These are phyloP conservation scores for Drosophila erecta DNA, from an alignment of 1,140 invertebrate species.

Conservation along the genomic window DNA sequence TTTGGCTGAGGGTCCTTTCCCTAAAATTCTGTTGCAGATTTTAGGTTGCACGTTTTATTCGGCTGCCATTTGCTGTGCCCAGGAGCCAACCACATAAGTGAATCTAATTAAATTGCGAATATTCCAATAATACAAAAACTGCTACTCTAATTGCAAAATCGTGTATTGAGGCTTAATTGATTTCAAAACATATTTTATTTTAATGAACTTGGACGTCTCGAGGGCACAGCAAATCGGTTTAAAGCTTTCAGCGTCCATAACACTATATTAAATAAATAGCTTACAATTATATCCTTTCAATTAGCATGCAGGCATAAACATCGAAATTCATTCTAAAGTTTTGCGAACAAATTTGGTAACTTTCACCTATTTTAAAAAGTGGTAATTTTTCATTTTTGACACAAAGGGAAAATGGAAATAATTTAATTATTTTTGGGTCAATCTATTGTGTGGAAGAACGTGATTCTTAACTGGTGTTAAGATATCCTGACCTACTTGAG, in stretches of 20 bases:
- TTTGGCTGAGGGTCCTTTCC: background rate
- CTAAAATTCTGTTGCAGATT: background rate
- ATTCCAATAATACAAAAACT: conserved; percentile 3
- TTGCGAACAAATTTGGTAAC: background rate
- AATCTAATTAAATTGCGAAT: conserved; percentile 30
- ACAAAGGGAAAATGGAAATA: too few species aligned
- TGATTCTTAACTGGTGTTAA: too few species aligned
- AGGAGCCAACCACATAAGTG: conserved; percentile 9
- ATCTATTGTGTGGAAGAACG: too few species aligned
- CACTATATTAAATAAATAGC: conserved; percentile 1
- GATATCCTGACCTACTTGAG: too few species aligned
- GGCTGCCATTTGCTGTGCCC: background rate
- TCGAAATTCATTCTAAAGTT: background rate
- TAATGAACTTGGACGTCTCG: conserved; percentile 12
- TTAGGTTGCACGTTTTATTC: background rate
- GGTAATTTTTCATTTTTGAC: too few species aligned
- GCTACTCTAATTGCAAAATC: conserved; percentile 24
- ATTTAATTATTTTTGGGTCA: too few species aligned
- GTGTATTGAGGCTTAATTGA: conserved; percentile 18
- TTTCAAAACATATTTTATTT: conserved; percentile 6
- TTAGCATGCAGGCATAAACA: too few species aligned
- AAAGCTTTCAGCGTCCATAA: background rate
- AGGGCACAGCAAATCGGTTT: conserved; percentile 8
- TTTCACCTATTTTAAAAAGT: background rate
- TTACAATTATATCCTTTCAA: background rate